Conservation (phyloP, 2,113 vertebrate genomes). For the Tragulus kanchil region DNA sequence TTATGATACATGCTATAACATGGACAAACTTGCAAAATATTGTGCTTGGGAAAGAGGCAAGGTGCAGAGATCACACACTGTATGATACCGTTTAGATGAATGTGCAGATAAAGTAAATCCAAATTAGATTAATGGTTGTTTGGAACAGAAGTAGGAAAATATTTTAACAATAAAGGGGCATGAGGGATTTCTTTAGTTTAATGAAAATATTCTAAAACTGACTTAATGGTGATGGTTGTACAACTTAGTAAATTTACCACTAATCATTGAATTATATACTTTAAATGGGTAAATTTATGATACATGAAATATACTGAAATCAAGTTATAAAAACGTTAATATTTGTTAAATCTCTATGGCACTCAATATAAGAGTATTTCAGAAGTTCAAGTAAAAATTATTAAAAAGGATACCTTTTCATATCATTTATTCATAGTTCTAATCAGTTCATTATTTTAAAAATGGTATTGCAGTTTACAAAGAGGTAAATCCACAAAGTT, state of each 20-base stretch:
- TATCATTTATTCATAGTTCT: slow-evolving; percentile 19
- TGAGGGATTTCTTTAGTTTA: neutral
- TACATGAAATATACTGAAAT: neutral
- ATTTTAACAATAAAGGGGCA: neutral
- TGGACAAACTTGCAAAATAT: neutral
- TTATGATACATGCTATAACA: neutral
- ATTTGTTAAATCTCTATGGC: neutral
- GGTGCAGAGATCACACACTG: neutral
- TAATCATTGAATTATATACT: neutral
- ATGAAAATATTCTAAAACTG: neutral
- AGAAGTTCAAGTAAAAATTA: neutral
- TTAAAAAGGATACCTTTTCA: neutral
- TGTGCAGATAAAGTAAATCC: neutral
- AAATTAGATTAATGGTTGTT: neutral
- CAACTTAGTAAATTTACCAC: slow-evolving; percentile 14
- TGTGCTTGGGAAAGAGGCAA: neutral
- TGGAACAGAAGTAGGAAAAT: neutral
- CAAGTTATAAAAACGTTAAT: neutral
- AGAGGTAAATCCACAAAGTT: neutral
- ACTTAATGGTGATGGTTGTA: neutral
- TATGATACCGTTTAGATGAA: neutral
- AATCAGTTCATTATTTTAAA: neutral
- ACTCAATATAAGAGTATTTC: neutral
- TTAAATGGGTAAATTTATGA: slow-evolving; percentile 29
- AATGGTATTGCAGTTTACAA: neutral